Base-by-base conservation (phyloP, 2,888 invertebrate genomes). In the Euclidia mi region DNA sequence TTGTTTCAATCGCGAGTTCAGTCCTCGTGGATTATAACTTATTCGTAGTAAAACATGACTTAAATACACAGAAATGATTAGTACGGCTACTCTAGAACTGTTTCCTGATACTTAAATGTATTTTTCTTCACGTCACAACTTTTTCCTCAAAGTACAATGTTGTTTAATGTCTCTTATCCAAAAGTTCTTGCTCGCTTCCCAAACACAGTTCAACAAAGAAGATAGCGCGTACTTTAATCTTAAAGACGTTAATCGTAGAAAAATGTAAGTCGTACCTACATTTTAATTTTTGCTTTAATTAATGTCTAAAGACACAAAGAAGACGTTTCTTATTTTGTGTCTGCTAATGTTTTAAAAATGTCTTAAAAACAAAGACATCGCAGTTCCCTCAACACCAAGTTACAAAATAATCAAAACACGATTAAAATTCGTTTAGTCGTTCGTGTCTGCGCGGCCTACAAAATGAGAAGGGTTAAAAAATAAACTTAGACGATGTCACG, bases 171-270 rank as follows among this genome's bases (percentile, higher is more conserved):
- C 61, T 65, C 61, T 70, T 80, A 78, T 79, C 70, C 70, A 55
- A 66, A 70, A 80, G 67, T 78, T 81, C 60, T 80, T 71, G 76
- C 73, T 78, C 71, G 66, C 76, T 72, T 48, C 72, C 71, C 70
- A 71, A 76, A 78, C 81, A 74, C 71, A 75, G 68, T 63, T 64
- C 64, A 63, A 56, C 47, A 51, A 67, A 56, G 45, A 34, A 52
- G 18, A 32, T 65, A 65, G 52, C 53, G 60, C 58, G 42, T 59
- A 63, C 55, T 57, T 66, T 65, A 56, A 59, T 53, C 50, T 58
- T 20, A 17, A 45, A 49, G 62, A 49, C 40, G 51, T 55, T 51
- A n/a, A n/a, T 44, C 17, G 35, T 45, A 51, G 29, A 68, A 64
- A 55, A 57, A 60, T 64, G 48, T 55, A 55, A 52, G 65, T 59